Conservation (phyloP, 1,140 invertebrate genomes). For the Drosophila albomicans region DNA sequence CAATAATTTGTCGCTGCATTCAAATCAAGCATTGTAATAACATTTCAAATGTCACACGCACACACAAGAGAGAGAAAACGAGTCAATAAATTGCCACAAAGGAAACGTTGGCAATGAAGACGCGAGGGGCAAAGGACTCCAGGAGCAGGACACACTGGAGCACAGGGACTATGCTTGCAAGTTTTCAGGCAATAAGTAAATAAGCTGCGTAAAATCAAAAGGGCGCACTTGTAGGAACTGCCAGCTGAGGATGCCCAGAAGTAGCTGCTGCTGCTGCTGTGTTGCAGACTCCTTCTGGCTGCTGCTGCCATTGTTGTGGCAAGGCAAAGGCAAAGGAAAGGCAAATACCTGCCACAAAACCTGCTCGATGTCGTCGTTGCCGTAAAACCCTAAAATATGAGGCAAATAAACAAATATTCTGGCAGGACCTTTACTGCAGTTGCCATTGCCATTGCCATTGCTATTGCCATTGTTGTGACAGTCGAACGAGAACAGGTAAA, state of each 20-base stretch:
- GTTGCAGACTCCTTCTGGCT: slow-evolving; percentile 16
- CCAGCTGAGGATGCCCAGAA: background rate
- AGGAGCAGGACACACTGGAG: background rate
- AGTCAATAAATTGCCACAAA: slow-evolving; percentile 76
- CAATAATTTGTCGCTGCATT: slow-evolving; percentile 70
- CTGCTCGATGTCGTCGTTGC: slow-evolving; percentile 75
- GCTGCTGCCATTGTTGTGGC: slow-evolving; percentile 32
- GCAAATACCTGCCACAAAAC: slow-evolving; percentile 77
- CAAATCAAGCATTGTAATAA: slow-evolving; percentile 77
- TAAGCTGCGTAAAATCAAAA: slow-evolving; percentile 80
- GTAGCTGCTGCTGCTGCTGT: slow-evolving; percentile 30
- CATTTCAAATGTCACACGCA: slow-evolving; percentile 67
- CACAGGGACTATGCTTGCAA: slow-evolving; percentile 28
- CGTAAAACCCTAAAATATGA: slow-evolving; percentile 80
- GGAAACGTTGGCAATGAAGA: slow-evolving; percentile 26
- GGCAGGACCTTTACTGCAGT: slow-evolving; percentile 51
- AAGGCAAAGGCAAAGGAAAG: slow-evolving; percentile 2
- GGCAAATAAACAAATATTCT: slow-evolving; percentile 82
- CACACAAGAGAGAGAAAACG: slow-evolving; percentile 40
- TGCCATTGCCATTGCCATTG: slow-evolving; percentile 38
- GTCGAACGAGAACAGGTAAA: slow-evolving; percentile 37
- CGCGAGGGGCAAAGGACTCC: background rate
- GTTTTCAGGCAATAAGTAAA: slow-evolving; percentile 77
- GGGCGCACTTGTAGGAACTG: slow-evolving; percentile 41
- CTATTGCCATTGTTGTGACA: slow-evolving; percentile 29